phyloP scores from a whole-genome alignment of 2,113 vertebrate genomes.

The Monopterus albus region DNA sequence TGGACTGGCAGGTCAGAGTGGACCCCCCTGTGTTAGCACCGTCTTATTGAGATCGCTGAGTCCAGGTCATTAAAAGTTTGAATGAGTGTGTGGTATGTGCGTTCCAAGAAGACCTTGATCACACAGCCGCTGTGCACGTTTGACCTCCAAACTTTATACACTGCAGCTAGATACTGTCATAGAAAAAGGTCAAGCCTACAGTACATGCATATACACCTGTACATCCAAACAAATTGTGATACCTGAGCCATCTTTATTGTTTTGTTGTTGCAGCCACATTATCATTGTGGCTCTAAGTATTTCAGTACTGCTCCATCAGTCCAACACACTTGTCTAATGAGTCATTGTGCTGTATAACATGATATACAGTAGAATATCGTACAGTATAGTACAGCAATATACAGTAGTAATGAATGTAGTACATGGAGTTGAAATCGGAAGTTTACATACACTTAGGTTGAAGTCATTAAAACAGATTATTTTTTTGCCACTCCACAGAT shows the following conservation, averaged over 20 bases:
- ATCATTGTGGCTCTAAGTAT: neutral
- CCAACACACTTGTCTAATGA: too few species aligned
- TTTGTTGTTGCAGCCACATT: neutral
- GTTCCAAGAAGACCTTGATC: conserved; percentile 17
- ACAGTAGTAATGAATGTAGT: too few species aligned
- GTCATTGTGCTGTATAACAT: too few species aligned
- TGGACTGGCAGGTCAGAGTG: conserved; percentile 16
- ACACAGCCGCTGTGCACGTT: conserved; percentile 50
- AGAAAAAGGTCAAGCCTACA: conserved; percentile 2
- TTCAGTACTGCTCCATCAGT: too few species aligned
- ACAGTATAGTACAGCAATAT: too few species aligned
- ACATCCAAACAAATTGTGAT: conserved; percentile 9
- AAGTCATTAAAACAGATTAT: too few species aligned
- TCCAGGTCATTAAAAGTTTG: conserved; percentile 25
- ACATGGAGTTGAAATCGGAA: too few species aligned
- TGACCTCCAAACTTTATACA: conserved; percentile 45
- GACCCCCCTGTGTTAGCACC: conserved; percentile 22
- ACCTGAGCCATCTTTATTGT: neutral
- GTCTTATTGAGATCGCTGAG: conserved; percentile 70
- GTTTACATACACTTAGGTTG: too few species aligned
- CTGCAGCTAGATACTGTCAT: conserved; percentile 26
- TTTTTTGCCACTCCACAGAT: too few species aligned
- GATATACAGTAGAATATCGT: too few species aligned
- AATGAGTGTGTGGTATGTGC: conserved; percentile 10
- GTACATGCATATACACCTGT: neutral